Percentiles rank a stretch among this genome's conserved stretches.
These are phyloP conservation scores for Onychostruthus taczanowskii DNA, from an alignment of 2,113 vertebrate genomes.

Conservation along the genomic window DNA sequence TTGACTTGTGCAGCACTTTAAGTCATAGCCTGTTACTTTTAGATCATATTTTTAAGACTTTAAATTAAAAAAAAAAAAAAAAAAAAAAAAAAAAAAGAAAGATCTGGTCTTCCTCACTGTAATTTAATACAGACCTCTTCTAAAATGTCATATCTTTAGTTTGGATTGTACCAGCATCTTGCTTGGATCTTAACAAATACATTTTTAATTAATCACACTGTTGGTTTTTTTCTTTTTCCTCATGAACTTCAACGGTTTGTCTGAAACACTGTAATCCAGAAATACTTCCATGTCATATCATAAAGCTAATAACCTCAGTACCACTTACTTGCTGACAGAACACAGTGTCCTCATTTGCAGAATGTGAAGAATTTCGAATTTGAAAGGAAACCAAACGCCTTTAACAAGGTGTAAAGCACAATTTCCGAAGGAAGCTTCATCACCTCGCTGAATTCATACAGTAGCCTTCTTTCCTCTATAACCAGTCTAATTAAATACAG, in stretches of 20 bases:
- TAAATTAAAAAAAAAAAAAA: neutral
- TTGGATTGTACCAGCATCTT: neutral
- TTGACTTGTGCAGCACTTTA: neutral
- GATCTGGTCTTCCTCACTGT: neutral
- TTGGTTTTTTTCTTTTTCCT: neutral
- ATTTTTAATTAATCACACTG: neutral
- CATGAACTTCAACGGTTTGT: neutral
- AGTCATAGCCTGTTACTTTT: neutral
- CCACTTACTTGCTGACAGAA: constrained; percentile 3
- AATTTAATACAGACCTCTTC: neutral
- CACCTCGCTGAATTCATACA: constrained; percentile 23
- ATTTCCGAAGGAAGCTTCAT: neutral
- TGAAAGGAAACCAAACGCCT: neutral
- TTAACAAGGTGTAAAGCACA: constrained; percentile 21
- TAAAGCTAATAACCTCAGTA: neutral
- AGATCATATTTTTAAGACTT: neutral
- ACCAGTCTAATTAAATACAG: constrained; percentile 68
- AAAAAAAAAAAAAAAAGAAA: neutral
- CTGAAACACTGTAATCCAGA: neutral
- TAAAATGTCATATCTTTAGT: neutral
- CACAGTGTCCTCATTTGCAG: neutral
- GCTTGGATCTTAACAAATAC: neutral
- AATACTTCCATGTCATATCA: neutral
- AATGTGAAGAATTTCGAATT: neutral
- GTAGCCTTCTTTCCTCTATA: neutral